These are phyloP conservation scores for Lasioglossum oenotherae DNA, from an alignment of 2,888 invertebrate species.

Conservation along the genomic window DNA sequence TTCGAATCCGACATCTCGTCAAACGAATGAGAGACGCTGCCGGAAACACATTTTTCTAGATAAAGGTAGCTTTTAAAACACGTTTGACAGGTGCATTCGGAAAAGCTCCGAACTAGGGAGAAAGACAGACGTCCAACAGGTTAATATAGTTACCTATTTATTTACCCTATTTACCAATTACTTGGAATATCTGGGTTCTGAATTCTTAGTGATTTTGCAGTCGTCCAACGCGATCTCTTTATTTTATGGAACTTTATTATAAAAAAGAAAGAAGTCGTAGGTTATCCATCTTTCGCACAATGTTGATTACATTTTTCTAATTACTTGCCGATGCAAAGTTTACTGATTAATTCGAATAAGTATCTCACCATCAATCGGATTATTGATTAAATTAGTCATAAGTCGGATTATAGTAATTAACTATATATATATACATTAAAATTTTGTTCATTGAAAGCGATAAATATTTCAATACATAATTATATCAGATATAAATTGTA, in stretches of 20 bases:
- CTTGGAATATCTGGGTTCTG: slow-evolving; percentile 8
- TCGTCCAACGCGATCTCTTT: background rate
- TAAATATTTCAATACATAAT: background rate
- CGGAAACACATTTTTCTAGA: slow-evolving; percentile 65
- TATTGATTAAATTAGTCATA: background rate
- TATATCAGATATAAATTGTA: background rate
- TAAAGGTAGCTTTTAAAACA: slow-evolving; percentile 58
- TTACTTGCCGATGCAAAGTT: background rate
- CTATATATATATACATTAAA: background rate
- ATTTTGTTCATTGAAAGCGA: background rate
- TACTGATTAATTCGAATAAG: background rate
- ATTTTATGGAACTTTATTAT: background rate
- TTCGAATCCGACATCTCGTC: slow-evolving; percentile 81
- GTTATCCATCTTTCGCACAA: background rate
- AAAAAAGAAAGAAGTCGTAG: background rate
- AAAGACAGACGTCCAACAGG: slow-evolving; percentile 47
- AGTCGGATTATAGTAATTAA: background rate
- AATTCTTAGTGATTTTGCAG: slow-evolving; percentile 25
- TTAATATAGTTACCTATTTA: slow-evolving; percentile 53
- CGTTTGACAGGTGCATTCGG: slow-evolving; percentile 66
- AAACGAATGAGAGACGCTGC: slow-evolving; percentile 64
- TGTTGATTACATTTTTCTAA: background rate
- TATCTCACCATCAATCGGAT: background rate
- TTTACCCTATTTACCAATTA: slow-evolving; percentile 43
- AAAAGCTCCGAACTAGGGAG: slow-evolving; percentile 50